These are phyloP conservation scores for Electrona antarctica DNA, from an alignment of 2,113 vertebrate genomes.

Conservation along the genomic window DNA sequence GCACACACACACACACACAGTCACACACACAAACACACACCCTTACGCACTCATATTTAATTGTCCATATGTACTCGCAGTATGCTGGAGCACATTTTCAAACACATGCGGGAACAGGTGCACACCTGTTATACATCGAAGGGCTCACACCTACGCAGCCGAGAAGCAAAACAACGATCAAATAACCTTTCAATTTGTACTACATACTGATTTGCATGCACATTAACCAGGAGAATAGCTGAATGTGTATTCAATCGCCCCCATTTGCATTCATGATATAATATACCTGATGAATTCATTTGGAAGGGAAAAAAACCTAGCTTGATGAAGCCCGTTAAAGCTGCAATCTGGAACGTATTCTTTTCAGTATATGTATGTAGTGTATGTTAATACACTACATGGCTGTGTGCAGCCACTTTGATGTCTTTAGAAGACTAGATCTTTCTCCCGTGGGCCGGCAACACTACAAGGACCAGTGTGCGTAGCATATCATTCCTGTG, in stretches of 20 bases:
- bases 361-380: too few species aligned
- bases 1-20: constrained; percentile 5
- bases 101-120: constrained; percentile 66
- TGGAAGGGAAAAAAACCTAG: constrained; percentile 35
- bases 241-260: constrained; percentile 18
- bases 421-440: too few species aligned
- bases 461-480: too few species aligned
- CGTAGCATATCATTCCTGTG: too few species aligned
- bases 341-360: too few species aligned
- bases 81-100: constrained; percentile 32
- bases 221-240: constrained; percentile 4
- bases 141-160: constrained; percentile 16
- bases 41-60: constrained; percentile 18
- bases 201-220: constrained; percentile 13
- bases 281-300: constrained; percentile 27
- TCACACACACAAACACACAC: constrained; percentile 17
- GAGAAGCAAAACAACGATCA: constrained; percentile 38
- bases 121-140: constrained; percentile 66
- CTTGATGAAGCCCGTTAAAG: constrained; percentile 7
- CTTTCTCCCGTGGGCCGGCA: too few species aligned
- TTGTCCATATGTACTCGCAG: constrained; percentile 61
- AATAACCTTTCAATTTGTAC: constrained; percentile 33
- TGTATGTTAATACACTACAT: too few species aligned
- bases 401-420: too few species aligned
- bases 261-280: constrained; percentile 30